Percentiles rank a stretch among this genome's conserved stretches.
phyloP scores from a whole-genome alignment of 2,797 vertebrate species.

The Chloroceryle amazona region DNA sequence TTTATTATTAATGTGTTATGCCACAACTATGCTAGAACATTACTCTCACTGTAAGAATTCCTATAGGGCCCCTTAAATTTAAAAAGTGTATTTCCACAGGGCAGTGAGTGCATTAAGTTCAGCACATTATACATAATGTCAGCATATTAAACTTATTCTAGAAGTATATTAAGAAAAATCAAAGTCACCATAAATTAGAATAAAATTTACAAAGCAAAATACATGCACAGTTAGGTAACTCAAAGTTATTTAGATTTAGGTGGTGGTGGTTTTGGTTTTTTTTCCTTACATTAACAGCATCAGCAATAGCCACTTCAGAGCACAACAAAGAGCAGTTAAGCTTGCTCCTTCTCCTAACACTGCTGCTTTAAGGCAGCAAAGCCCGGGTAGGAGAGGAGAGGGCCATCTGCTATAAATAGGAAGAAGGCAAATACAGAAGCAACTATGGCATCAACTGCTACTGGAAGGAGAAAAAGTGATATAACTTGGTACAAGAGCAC shows the following conservation, averaged over 20 bases:
- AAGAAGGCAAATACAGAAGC: background rate
- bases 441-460: background rate
- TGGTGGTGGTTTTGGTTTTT: rapidly evolving
- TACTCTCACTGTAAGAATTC: background rate
- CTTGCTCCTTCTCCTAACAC: background rate
- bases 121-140: background rate
- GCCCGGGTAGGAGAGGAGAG: background rate
- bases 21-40: background rate
- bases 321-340: background rate
- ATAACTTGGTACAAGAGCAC: background rate
- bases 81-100: background rate
- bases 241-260: background rate
- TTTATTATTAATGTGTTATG: background rate
- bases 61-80: background rate
- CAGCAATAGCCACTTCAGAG: background rate
- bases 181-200: background rate
- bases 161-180: background rate
- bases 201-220: background rate
- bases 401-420: background rate
- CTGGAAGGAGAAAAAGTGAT: background rate
- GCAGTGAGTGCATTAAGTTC: background rate
- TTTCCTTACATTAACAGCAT: background rate
- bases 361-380: background rate
- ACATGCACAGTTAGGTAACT: background rate
- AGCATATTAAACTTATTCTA: background rate